These are phyloP conservation scores for Chiridota heheva DNA, from an alignment of 35 echinoderm and acorn worm species.

Conservation along the genomic window DNA sequence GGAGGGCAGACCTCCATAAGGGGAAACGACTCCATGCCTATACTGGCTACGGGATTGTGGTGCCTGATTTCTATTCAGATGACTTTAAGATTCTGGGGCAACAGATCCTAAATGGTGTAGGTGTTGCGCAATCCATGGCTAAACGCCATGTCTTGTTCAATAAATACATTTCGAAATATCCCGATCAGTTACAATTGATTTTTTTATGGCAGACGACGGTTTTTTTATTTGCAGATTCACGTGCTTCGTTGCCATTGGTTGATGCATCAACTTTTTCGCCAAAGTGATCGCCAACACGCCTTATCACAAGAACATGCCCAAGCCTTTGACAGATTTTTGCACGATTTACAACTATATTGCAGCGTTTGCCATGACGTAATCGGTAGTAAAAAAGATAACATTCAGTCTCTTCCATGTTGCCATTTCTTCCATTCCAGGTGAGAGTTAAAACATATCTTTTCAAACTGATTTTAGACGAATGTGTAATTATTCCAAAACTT, in stretches of 20 bases:
- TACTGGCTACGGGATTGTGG: not conserved
- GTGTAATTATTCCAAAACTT: too few relatives aligned
- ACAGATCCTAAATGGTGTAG: too few relatives aligned
- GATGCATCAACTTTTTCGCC: conserved; percentile 52
- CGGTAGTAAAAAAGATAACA: conserved; percentile 53
- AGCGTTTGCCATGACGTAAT: conserved; percentile 87
- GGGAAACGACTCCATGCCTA: too few relatives aligned
- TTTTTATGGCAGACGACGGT: not conserved
- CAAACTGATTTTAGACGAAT: too few relatives aligned
- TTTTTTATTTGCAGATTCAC: conserved; percentile 50
- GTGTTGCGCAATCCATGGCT: not conserved
- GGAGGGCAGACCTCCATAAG: too few relatives aligned
- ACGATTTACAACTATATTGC: conserved; percentile 78
- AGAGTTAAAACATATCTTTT: too few relatives aligned
- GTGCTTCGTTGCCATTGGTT: conserved; percentile 84
- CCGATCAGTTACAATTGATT: not conserved
- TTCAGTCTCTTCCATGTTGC: conserved; percentile 57
- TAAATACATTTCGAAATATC: not conserved
- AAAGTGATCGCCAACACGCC: conserved; percentile 12
- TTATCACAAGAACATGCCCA: conserved; percentile 74
- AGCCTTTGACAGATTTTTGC: conserved; percentile 60
- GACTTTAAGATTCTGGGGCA: too few relatives aligned
- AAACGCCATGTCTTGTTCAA: not conserved
- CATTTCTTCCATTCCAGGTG: conserved; percentile 80
- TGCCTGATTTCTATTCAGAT: not conserved